These are phyloP conservation scores for Heliconius charithonia DNA, from an alignment of 2,888 invertebrate species.

Conservation along the genomic window DNA sequence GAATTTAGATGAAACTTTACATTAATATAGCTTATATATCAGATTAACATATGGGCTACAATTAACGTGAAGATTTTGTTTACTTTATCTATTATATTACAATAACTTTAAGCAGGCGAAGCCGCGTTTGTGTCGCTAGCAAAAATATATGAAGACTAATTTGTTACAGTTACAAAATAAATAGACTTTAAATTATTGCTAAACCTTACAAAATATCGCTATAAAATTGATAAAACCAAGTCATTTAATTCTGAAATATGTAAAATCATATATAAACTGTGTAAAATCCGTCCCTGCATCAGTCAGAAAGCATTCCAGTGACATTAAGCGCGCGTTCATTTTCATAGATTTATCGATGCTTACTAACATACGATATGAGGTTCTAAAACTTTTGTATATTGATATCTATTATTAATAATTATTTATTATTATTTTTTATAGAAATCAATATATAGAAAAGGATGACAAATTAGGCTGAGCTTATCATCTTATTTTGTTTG, in stretches of 20 bases:
- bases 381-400: conserved; percentile 62
- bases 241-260: not conserved
- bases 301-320: conserved; percentile 77
- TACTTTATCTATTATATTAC: too few relatives aligned
- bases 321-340: conserved; percentile 77
- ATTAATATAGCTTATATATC: too few relatives aligned
- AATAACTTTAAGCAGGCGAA: too few relatives aligned
- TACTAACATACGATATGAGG: conserved; percentile 67
- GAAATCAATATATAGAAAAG: not conserved
- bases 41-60: too few relatives aligned
- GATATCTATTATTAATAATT: not conserved
- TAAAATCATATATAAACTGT: conserved; percentile 6
- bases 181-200: not conserved
- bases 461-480: too few relatives aligned
- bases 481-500: too few relatives aligned
- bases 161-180: not conserved
- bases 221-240: conserved; percentile 1
- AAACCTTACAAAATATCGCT: not conserved
- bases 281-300: conserved; percentile 61
- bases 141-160: too few relatives aligned
- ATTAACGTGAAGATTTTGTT: too few relatives aligned
- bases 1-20: too few relatives aligned
- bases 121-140: too few relatives aligned
- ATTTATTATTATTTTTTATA: not conserved
- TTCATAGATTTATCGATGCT: conserved; percentile 83